These are phyloP conservation scores for Apteryx mantelli DNA, from an alignment of 2,113 vertebrate species.

Conservation along the genomic window DNA sequence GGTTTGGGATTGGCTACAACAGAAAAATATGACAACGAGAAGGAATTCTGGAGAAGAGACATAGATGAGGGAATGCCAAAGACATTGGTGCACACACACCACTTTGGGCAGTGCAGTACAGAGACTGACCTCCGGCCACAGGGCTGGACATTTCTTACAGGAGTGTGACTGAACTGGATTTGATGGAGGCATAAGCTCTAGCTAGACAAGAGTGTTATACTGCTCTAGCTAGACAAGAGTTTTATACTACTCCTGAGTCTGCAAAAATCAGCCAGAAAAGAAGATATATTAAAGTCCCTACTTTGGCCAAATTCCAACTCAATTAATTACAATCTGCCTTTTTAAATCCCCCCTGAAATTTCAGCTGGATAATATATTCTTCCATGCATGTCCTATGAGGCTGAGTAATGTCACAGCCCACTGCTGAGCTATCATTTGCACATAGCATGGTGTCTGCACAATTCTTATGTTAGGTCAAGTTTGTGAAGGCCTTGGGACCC, in stretches of 20 bases:
- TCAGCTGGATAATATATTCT: not conserved
- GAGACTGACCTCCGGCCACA: not conserved
- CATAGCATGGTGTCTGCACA: rapidly evolving
- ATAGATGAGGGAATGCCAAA: not conserved
- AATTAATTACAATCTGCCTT: constrained; percentile 63
- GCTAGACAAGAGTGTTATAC: not conserved
- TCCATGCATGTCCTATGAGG: not conserved
- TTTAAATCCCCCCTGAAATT: constrained; percentile 56
- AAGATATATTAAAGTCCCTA: constrained; percentile 37
- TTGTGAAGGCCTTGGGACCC: not conserved
- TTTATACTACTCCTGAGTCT: not conserved
- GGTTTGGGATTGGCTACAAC: rapidly evolving
- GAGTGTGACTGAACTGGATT: not conserved
- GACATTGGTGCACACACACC: rapidly evolving
- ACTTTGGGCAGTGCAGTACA: not conserved
- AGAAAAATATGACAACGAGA: not conserved
- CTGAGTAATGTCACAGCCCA: not conserved
- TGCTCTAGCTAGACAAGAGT: not conserved
- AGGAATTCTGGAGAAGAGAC: not conserved
- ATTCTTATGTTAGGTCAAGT: not conserved
- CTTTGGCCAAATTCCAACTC: constrained; percentile 63
- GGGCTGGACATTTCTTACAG: rapidly evolving
- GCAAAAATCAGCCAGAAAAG: not conserved
- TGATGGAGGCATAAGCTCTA: not conserved
- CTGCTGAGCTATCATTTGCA: not conserved